A percentile compares a stretch with the other conserved stretches of the same genome.
Evolutionary conservation across 2,797 vertebrate species (phyloP).

Genomic region (Bothrops alternatus): DNA sequence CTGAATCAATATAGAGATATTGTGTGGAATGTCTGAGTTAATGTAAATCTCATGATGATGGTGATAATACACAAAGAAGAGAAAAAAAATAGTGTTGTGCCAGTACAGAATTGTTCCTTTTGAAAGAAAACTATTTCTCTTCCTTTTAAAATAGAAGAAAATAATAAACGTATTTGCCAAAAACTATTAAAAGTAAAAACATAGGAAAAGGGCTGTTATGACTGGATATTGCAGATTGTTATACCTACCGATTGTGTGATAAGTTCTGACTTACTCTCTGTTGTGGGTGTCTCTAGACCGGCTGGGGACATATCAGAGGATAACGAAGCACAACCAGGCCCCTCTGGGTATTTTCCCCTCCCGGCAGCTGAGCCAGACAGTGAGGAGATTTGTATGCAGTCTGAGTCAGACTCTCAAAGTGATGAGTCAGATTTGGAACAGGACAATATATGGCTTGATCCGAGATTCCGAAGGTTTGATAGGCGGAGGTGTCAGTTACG

Average conservation of each 20-base stretch:
- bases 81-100: neutral
- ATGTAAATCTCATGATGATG: neutral
- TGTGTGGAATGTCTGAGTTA: neutral
- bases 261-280: neutral
- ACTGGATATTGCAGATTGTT: neutral
- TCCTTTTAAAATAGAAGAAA: neutral
- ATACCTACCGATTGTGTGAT: neutral
- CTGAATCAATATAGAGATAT: neutral
- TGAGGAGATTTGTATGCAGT: too few relatives aligned
- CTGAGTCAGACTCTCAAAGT: too few relatives aligned
- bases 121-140: neutral
- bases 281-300: too few relatives aligned
- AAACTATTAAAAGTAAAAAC: neutral
- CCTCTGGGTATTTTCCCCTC: too few relatives aligned
- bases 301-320: too few relatives aligned
- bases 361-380: too few relatives aligned
- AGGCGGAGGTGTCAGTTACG: too few relatives aligned
- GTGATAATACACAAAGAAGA: neutral
- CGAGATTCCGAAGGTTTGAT: too few relatives aligned
- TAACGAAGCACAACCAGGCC: too few relatives aligned
- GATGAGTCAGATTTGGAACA: too few relatives aligned
- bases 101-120: neutral
- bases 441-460: too few relatives aligned
- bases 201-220: neutral
- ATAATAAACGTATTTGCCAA: neutral